Base-by-base conservation (phyloP, 2,797 vertebrate species). In the Malurus splendens region DNA sequence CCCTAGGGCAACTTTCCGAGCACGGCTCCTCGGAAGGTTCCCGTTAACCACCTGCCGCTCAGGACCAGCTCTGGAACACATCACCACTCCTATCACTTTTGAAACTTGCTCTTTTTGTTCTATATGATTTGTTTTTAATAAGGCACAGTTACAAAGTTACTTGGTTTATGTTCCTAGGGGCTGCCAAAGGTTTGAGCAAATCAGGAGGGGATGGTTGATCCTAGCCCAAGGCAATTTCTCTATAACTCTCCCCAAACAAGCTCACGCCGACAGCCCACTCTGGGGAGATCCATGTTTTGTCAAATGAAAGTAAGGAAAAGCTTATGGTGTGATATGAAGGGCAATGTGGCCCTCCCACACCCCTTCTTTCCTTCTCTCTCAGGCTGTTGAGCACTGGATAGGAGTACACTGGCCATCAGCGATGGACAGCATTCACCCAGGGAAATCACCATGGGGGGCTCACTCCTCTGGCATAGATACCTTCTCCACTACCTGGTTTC, bases 61-160 rank as follows among this genome's bases (percentile, higher is more conserved):
- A 82, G 66, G 68, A 82, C 68, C 65, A 48, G 22, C 24, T 88
- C 95, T 96, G 93, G 86, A 96, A 95, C 90, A 72, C 82, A 87
- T 94, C 92, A 92, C 45, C 19, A 22, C 54, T 65, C 32, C 70
- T 55, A 75, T 27, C 70, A 50, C 32, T 82, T 89, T 76, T 77
- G 32, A 78, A 86, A 75, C 61, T 73, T 72, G n/a, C 18, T 87
- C 41, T 39, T 82, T 90, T 80, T 71, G 10, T 83, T 84, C 56
- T 80, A 18, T 72, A 10, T 56, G 86, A 91, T 62, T 94, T 86
- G 70, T 64, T 93, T 95, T 90, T 92, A 95, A 95, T 94, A 91
- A 95, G 67, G 41, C 83, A 87, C 39, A 68, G 90, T 89, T 92
- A 94, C 84, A 96, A 94, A 95, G 88, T 90, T 86, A 87, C 17